Conservation (phyloP, 2,797 vertebrate genomes). For the Pagetopsis macropterus region DNA sequence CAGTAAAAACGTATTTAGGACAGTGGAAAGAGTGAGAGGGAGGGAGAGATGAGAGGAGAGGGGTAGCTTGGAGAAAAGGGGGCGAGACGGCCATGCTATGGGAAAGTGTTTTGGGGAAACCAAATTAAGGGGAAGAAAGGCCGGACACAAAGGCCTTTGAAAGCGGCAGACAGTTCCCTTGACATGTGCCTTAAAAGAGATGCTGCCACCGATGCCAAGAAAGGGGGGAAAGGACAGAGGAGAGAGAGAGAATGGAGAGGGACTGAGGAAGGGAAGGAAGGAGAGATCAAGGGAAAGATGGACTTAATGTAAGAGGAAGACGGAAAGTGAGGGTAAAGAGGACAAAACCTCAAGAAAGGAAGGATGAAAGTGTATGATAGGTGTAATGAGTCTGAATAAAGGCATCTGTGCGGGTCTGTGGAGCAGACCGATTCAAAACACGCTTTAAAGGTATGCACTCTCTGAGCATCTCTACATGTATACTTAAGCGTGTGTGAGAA, state of each 20-base stretch:
- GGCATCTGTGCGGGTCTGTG: slow-evolving; percentile 42
- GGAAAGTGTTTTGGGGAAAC: slow-evolving; percentile 83
- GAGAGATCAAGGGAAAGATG: slow-evolving; percentile 64
- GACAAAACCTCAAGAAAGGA: slow-evolving; percentile 24
- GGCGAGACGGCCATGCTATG: slow-evolving; percentile 81
- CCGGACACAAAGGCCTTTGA: slow-evolving; percentile 79
- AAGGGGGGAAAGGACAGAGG: slow-evolving; percentile 59
- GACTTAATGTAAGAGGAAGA: slow-evolving; percentile 44
- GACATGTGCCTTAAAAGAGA: slow-evolving; percentile 84
- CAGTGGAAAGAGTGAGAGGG: slow-evolving; percentile 46
- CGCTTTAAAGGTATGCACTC: slow-evolving; percentile 35
- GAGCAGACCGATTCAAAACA: slow-evolving; percentile 37
- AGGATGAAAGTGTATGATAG: slow-evolving; percentile 60
- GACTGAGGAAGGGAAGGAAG: slow-evolving; percentile 53
- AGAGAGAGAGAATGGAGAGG: slow-evolving; percentile 61
- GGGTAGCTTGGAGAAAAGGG: slow-evolving; percentile 66
- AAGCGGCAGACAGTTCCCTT: slow-evolving; percentile 85
- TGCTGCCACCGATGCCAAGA: slow-evolving; percentile 80
- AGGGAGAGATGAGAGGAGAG: slow-evolving; percentile 64
- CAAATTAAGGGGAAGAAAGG: slow-evolving; percentile 81
- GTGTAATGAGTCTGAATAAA: slow-evolving; percentile 45
- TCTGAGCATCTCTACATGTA: slow-evolving; percentile 18
- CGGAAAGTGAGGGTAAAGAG: slow-evolving; percentile 49
- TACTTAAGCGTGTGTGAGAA: slow-evolving; percentile 26
- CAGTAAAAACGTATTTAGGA: slow-evolving; percentile 54